Evolutionary conservation across 2,888 invertebrate species (phyloP).

Genomic region (Dioctria linearis): DNA sequence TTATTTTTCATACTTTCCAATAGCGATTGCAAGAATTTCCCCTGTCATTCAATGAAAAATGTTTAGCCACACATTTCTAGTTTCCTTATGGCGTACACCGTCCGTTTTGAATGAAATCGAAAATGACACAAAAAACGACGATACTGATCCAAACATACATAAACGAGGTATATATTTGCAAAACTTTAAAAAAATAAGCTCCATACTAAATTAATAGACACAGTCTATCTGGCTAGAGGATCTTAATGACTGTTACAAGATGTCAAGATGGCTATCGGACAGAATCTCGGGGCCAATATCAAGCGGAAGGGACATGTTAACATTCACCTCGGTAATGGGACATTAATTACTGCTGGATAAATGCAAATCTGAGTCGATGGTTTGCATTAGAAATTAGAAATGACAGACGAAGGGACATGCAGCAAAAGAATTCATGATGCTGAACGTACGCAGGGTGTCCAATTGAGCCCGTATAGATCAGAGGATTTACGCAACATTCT

Average conservation of each 20-base stretch:
- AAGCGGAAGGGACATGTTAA: slow-evolving; percentile 53
- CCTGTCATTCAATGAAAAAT: slow-evolving; percentile 47
- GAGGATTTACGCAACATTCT: not conserved
- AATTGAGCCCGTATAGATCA: not conserved
- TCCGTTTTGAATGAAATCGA: slow-evolving; percentile 45
- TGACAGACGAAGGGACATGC: slow-evolving; percentile 45
- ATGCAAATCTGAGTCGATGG: slow-evolving; percentile 48
- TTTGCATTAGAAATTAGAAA: slow-evolving; percentile 42
- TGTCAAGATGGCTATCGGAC: slow-evolving; percentile 52
- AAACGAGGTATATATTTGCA: not conserved
- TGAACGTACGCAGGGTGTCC: not conserved
- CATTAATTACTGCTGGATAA: slow-evolving; percentile 53
- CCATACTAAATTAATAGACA: slow-evolving; percentile 49
- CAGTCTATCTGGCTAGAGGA: slow-evolving; percentile 34
- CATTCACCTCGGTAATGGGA: slow-evolving; percentile 51
- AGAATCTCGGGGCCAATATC: slow-evolving; percentile 51
- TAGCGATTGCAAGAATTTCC: slow-evolving; percentile 34
- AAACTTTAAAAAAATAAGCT: slow-evolving; percentile 9
- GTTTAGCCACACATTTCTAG: slow-evolving; percentile 47
- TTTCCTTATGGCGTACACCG: slow-evolving; percentile 43
- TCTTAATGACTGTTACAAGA: slow-evolving; percentile 53
- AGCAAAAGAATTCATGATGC: not conserved
- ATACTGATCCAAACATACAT: slow-evolving; percentile 1
- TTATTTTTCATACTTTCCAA: slow-evolving; percentile 48
- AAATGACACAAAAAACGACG: slow-evolving; percentile 44